phyloP scores from a whole-genome alignment of 2,797 vertebrate genomes.

The Falco berigora region DNA sequence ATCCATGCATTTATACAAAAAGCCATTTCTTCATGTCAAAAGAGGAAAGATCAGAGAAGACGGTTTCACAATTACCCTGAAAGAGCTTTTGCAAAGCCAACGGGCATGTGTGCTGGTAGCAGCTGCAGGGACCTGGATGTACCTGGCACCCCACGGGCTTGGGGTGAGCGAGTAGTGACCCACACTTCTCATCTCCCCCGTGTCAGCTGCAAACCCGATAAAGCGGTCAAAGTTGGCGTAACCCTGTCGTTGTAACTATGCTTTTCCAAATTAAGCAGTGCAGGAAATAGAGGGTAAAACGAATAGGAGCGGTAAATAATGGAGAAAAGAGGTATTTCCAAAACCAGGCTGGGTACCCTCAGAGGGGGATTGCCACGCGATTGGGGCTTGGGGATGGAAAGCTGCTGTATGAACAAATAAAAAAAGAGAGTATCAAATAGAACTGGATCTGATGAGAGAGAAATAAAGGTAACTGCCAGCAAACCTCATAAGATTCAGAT shows the following conservation, averaged over 20 bases:
- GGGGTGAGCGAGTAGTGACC: neutral
- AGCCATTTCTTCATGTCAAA: neutral
- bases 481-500: neutral
- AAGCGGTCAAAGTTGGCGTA: neutral
- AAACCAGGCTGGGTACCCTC: neutral
- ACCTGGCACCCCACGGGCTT: neutral
- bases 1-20: neutral
- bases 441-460: neutral
- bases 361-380: neutral
- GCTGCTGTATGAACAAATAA: neutral
- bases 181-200: neutral
- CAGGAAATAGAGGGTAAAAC: neutral
- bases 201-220: neutral
- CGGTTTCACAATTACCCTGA: neutral
- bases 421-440: neutral
- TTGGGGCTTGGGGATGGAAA: neutral
- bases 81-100: neutral
- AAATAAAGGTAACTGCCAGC: neutral
- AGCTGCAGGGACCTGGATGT: neutral
- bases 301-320: neutral
- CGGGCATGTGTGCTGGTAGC: neutral
- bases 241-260: neutral
- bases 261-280: neutral
- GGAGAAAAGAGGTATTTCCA: neutral
- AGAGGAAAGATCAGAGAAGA: neutral